Evolutionary conservation across 2,113 vertebrate genomes (phyloP), one percentile per base, ranked within the genome.

Genomic region (Alethe castanea): DNA sequence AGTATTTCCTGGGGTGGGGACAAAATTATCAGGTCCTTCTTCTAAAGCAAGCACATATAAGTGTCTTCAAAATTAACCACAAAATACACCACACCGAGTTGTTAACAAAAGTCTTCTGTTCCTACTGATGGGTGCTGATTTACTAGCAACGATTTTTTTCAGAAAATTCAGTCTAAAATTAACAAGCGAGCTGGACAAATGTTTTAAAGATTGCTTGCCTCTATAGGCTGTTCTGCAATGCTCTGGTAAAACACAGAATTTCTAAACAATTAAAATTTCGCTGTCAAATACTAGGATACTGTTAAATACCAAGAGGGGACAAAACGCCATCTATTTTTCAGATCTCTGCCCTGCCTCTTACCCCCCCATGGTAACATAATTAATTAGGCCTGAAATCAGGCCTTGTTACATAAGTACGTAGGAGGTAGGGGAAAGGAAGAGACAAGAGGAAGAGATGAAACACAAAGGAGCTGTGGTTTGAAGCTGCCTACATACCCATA

Each of bases 381-480:
- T 61, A 92, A 69, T 82, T 53, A 83, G 42, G 54, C 70, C 61
- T 33, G n/a, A 92, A 96, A 93, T 61, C 69, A 70, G 71, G 59
- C 29, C 50, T 81, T 42, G 33, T 94, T 95, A 88, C 1, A 0
- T 74, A 94, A 95, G 56, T 18, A 74, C 6, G 77, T 78, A 95
- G 91, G 94, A 94, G 83, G 94, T 5, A 64, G 40, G 22, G 61
- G 69, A 92, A 73, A 90, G 45, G 64, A 77, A 92, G 77, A 86
- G 71, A 65, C 35, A 42, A 79, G 53, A 94, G 53, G 73, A 87
- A 93, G 90, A 96, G 52, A 83, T 6, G 28, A 90, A 90, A 87
- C 15, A 86, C 73, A 89, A 90, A 91, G 48, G 12, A 77, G 40
- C 87, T 80, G 85, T 65, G 88, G 93, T 88, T 88, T 78, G 38